Evolutionary conservation across 2,113 vertebrate genomes (phyloP), one percentile per base, ranked within the genome.

Genomic region (Sialia sialis): DNA sequence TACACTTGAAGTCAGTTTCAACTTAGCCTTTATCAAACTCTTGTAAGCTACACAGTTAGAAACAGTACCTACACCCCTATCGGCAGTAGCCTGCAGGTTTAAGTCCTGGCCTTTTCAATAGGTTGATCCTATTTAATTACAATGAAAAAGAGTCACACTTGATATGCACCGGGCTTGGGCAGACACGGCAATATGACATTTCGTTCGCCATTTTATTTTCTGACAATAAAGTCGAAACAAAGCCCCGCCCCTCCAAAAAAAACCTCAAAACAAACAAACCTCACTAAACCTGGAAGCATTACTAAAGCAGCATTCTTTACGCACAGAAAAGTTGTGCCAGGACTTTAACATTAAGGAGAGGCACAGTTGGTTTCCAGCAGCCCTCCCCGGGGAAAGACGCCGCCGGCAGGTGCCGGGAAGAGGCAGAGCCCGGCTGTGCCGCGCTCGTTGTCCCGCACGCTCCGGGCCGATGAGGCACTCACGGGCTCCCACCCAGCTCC

Each of bases 311-410:
- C 0, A 7, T 12, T 17, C n/a, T 16, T 20, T 3, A 46, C 0
- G 4, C 8, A 17, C 0, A 55, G 7, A 29, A 11, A 52, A 90
- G 46, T 7, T n/a, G 21, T 0, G 25, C 21, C 14, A 11, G 51
- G 29, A 55, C n/a, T 3, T 21, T 5, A 4, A 4, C 2, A 8
- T 0, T 5, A 9, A 19, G 6, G 9, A 7, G 16, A 15, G 15
- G 3, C 30, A 38, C 10, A 2, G 0, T 1, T 0, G 2, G 14
- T 16, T 36, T 8, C 5, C 15, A 56, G 20, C 39, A 46, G 43
- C 15, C 39, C 3, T 10, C 39, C 10, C 26, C 16, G 6, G 3
- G 7, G 5, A 26, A 5, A 19, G 15, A 11, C 3, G 32, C 21
- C 6, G 27, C 30, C 55, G 21, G 79, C 87, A 95, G 87, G 87